Base-by-base conservation (phyloP, 1,140 invertebrate species). In the Calephelis nemesis region DNA sequence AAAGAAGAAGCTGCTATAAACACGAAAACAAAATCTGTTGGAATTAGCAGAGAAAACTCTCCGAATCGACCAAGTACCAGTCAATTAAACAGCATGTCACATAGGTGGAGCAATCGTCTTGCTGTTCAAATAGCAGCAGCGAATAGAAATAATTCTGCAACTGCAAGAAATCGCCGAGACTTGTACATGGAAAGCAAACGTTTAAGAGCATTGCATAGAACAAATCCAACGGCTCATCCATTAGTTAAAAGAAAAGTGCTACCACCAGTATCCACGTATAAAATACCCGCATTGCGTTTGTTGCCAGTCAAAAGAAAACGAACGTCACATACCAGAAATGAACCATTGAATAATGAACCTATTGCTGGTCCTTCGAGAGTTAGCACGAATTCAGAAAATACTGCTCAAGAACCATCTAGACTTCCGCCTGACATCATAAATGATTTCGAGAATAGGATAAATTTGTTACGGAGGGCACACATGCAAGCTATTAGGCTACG, bases 121-220 rank as follows among this genome's bases (percentile, higher is more conserved):
- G 89, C 90, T 7, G 85, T 92, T 19, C 89, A 91, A 72, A 92
- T 92, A 67, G 76, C 90, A 19, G 88, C 85, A 40, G 90, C 85
- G 4, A 92, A 92, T 62, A 77, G 85, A 74, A 92, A 92, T 76
- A 80, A 77, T 67, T 91, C 90, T 12, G 74, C 77, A 12, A 91
- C 88, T 12, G 90, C 90, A 10, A 83, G 81, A 70, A 84, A 76
- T 48, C 77, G 90, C 72, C 74, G 84, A 67, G 89, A 92, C 39
- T 68, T 85, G 12, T 92, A 92, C 68, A 69, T 88, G 54, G 85
- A 91, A 72, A 81, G 79, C 58, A 88, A 77, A 72, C 75, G 85
- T 15, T 69, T 80, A 48, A 90, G 88, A 81, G 90, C 90, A 7
- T 73, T 92, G 47, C 86, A 91, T 68, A 83, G 81, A 72, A 88